Evolutionary conservation across 2,113 vertebrate species (phyloP), one percentile per base, ranked within the genome.

Genomic region (Petroica traversi): DNA sequence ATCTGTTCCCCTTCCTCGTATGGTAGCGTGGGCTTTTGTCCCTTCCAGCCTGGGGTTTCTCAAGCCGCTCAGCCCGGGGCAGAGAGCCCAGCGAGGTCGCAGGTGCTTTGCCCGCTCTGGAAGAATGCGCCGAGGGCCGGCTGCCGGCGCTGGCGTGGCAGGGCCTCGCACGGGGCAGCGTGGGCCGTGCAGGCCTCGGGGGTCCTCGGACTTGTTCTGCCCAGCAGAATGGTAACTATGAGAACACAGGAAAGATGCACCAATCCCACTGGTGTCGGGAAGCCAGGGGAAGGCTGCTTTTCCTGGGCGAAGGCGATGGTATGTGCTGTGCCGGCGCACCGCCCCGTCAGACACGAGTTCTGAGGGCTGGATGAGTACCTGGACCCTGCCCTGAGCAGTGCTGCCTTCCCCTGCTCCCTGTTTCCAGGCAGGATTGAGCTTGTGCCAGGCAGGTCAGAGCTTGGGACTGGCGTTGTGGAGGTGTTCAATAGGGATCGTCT

Each of bases 301-400:
- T 33, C 26, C 24, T 8, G 38, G 8, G 67, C 19, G 34, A 75
- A 64, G 63, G 38, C 5, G 25, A 17, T 54, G 68, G 26, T 28
- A 19, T 0, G 3, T 8, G 25, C 41, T 11, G 18, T 24, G 41
- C 18, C 40, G 0, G 0, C 6, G 22, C 41, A 19, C 3, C 3
- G 14, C 46, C 12, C 14, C 8, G 2, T 11, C 26, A 51, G 25
- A 7, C 9, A 2, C 4, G 3, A 0, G 1, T 49, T 23, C 25
- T 10, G 58, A 34, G 20, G 57, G 38, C 51, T 18, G 25, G 49
- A 45, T 41, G 0, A 8, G 43, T 10, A 16, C 24, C n/a, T 5
- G 0, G 0, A 6, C 16, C 5, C 16, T 19, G 20, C 18, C n/a
- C n/a, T 0, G 6, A 25, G n/a, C 0, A 2, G 33, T 1, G 20